Evolutionary conservation across 2,113 vertebrate species (phyloP), one percentile per base, ranked within the genome.

Genomic region (Pleuronectes platessa): DNA sequence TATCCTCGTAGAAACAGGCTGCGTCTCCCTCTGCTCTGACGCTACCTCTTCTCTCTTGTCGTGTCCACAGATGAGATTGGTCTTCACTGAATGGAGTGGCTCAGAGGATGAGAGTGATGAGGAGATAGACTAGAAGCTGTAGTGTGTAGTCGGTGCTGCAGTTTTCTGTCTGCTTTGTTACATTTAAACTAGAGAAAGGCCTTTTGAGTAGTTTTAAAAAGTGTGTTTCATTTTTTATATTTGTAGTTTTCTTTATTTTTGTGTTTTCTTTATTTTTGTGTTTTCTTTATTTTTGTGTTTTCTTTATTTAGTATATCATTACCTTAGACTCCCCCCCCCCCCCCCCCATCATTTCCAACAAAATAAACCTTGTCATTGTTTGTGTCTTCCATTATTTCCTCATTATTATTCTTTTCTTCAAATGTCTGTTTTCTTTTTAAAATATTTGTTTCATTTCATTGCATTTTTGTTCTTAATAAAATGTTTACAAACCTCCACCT

Each of bases 61-160:
- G 93, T 96, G 94, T 97, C 95, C 93, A 88, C 97, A 98, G 97
- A 96, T 95, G 93, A 96, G 93, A 87, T 90, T 94, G 93, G 89
- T 87, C 93, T 92, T 90, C 95, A 94, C 91, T 93, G 93, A 95
- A 85, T 93, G 95, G 94, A 91, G 86, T 95, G 94, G 86, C 92
- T 93, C 68, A 93, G 94, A 93, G 95, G 95, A 93, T 93, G 93
- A 93, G 90, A 81, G 91, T 64, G 86, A 94, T 90, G 96, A 94
- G 93, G 92, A 95, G 88, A 88, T 80, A 82, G 82, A 69, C 89
- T 89, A 90, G 89, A 90, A 73, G 85, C 84, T 45, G 88, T 90
- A 83, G 61, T 74, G n/a, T 82, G 27, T 76, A 53, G 66, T 59
- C 21, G 64, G 21, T 24, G 54, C n/a, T 55, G 23, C 51, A 13